Evolutionary conservation across 2,888 invertebrate genomes (phyloP).

Genomic region (Diarsia mendica): DNA sequence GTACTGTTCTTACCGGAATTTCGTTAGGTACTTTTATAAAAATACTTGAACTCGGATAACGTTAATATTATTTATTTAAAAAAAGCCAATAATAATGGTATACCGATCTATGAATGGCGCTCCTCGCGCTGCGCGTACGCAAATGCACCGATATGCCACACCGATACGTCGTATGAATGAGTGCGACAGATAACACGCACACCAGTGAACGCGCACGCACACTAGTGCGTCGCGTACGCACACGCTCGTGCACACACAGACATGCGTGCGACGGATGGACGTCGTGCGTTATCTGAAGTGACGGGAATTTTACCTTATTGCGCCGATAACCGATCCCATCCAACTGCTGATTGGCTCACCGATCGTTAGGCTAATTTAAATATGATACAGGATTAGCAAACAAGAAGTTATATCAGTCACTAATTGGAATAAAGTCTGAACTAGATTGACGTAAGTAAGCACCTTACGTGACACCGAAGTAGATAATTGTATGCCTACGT

Average conservation of each 20-base stretch:
- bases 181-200: slow-evolving; percentile 68
- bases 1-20: not conserved
- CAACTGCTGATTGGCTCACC: slow-evolving; percentile 47
- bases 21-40: not conserved
- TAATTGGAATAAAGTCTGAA: slow-evolving; percentile 34
- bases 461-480: slow-evolving; percentile 7
- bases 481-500: not conserved
- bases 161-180: slow-evolving; percentile 67
- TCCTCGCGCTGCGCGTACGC: slow-evolving; percentile 59
- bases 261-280: slow-evolving; percentile 24
- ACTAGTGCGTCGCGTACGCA: slow-evolving; percentile 18
- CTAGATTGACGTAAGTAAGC: slow-evolving; percentile 23
- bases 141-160: slow-evolving; percentile 55
- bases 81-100: slow-evolving; percentile 38
- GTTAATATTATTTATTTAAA: not conserved
- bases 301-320: slow-evolving; percentile 69
- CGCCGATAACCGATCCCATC: slow-evolving; percentile 51
- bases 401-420: slow-evolving; percentile 23
- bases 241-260: slow-evolving; percentile 38
- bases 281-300: slow-evolving; percentile 56
- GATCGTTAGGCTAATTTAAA: slow-evolving; percentile 19
- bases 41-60: no score
- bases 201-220: slow-evolving; percentile 50
- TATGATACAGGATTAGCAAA: slow-evolving; percentile 24
- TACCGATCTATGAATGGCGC: slow-evolving; percentile 70